A percentile compares a stretch with the other conserved stretches of the same genome.
Evolutionary conservation across 2,113 vertebrate genomes (phyloP).

Genomic region (Orientallactaga bullata): DNA sequence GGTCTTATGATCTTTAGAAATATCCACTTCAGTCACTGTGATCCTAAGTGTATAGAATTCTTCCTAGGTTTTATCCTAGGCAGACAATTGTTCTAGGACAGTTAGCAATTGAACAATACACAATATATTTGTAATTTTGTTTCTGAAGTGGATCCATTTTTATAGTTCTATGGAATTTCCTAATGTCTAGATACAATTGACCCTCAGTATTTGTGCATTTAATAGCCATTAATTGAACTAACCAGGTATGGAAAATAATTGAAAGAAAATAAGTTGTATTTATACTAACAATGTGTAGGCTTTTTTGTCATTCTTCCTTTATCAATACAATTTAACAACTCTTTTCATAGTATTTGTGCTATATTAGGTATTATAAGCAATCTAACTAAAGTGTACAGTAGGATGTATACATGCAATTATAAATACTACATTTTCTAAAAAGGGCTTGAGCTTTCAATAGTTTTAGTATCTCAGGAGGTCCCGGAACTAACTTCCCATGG

Average conservation of each 20-base stretch:
- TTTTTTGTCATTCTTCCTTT: not conserved
- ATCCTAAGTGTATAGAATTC: not conserved
- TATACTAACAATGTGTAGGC: not conserved
- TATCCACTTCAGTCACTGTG: not conserved
- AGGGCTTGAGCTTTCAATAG: not conserved
- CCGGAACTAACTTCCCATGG: not conserved
- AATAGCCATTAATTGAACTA: not conserved
- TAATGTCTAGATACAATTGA: not conserved
- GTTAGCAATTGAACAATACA: not conserved
- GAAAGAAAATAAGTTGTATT: not conserved
- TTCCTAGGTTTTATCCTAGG: not conserved
- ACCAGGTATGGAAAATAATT: not conserved
- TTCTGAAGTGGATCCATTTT: not conserved
- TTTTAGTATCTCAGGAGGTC: not conserved
- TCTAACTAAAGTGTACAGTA: not conserved
- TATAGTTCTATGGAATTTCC: not conserved
- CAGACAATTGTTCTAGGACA: not conserved
- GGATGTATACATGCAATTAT: not conserved
- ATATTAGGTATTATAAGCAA: not conserved
- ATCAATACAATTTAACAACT: not conserved
- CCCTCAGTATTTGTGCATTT: not conserved
- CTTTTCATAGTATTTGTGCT: not conserved
- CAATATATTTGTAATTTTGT: not conserved
- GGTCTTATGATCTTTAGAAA: not conserved
- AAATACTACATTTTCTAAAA: not conserved